phyloP scores from a whole-genome alignment of 2,113 vertebrate genomes.

The Trichomycterus rosablanca region DNA sequence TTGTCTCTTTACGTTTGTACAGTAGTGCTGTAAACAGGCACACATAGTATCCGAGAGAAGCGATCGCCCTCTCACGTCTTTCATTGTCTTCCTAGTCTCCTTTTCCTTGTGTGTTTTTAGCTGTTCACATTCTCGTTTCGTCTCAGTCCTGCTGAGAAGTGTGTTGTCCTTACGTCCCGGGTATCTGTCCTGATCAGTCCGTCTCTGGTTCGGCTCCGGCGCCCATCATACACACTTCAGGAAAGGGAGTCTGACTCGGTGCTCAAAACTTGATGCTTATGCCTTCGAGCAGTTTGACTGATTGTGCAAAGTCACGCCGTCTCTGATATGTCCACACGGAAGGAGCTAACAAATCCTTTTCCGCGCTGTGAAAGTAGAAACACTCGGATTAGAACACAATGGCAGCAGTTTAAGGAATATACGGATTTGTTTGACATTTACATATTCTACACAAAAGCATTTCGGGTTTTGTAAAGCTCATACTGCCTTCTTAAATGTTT shows the following conservation, averaged over 20 bases:
- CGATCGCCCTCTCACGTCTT: constrained; percentile 50
- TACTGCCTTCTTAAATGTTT: too few relatives aligned
- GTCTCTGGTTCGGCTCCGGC: background rate
- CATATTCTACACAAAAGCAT: too few relatives aligned
- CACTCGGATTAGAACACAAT: constrained; percentile 4
- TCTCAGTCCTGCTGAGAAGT: constrained; percentile 98
- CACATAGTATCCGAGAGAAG: constrained; percentile 83
- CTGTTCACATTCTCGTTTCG: constrained; percentile 30
- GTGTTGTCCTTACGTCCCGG: constrained; percentile 72
- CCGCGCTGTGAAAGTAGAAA: constrained; percentile 80
- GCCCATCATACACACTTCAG: constrained; percentile 66
- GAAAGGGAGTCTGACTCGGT: constrained; percentile 74
- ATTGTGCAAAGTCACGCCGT: constrained; percentile 96
- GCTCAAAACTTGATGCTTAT: constrained; percentile 79
- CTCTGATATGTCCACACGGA: constrained; percentile 89
- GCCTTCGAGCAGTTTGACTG: constrained; percentile 72
- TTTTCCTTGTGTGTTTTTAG: constrained; percentile 6
- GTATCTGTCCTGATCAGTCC: constrained; percentile 34
- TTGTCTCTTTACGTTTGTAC: constrained; percentile 65
- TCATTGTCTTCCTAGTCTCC: constrained; percentile 60
- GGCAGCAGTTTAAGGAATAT: too few relatives aligned
- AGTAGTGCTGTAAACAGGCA: constrained; percentile 98
- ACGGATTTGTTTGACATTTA: too few relatives aligned
- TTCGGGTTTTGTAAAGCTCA: too few relatives aligned
- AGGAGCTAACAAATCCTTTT: constrained; percentile 98